Evolutionary conservation across 1,140 invertebrate genomes (phyloP), one percentile per base, ranked within the genome.

Genomic region (Penaeus japonicus): DNA sequence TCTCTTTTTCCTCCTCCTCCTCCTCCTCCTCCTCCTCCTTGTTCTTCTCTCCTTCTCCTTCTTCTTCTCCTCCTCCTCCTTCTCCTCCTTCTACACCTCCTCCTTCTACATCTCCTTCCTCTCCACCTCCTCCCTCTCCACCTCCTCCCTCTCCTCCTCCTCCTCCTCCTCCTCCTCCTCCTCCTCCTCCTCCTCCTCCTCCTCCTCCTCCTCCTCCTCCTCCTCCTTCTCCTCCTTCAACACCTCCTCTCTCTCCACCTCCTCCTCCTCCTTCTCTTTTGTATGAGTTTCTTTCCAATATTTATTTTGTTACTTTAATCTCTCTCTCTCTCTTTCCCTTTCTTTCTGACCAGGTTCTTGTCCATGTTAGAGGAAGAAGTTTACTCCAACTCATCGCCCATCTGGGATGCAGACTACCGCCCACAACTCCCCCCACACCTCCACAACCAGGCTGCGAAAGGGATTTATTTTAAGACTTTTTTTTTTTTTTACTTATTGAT

Each of bases 371-470:
- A 98, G 91, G 95, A 96, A 85, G 97, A 99, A 92, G 95, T 99
- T 62, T 96, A 97, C 92, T 95, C 95, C 24, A 93, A 95, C 53
- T 96, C 94, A 90, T 98, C 97, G 0, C 97, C 97, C 0, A 98
- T 99, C 85, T 99, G 97, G 97, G 96, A 99, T 93, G 95, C 96
- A 0, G 96, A 98, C 39, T 98, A 97, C 91, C 96, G 96, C 91
- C 95, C 95, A 90, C 95, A 96, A 2, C 93, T 94, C 17, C 70
- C 83, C 24, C 83, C 88, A 85, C 84, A 90, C 89, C 57, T 84
- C 65, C 53, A 88, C 70, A 73, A 80, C 73, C 84, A 90, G 77
- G 82, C 89, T 75, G 57, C 84, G 84, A 84, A 65, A 89, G 78
- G 65, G 81, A 79, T 81, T 79, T 30, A 54, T 27, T n/a, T 30